Base-by-base conservation (phyloP, 2,797 vertebrate genomes). In the Microtus obscurus region DNA sequence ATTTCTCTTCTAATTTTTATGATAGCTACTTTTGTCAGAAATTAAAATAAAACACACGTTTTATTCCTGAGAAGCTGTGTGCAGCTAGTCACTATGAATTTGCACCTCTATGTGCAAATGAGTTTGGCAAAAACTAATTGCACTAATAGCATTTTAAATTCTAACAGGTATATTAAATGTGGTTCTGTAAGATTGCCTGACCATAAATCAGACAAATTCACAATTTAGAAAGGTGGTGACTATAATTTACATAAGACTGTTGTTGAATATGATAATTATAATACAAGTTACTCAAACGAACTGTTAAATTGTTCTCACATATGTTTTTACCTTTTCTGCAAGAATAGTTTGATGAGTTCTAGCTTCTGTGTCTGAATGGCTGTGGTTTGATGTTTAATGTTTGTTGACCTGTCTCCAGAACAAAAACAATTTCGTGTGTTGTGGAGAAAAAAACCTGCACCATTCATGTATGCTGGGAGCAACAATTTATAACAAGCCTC, bases 91-190 rank as follows among this genome's bases (percentile, higher is more conserved):
- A 67, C 63, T 63, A 94, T 45, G 48, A 90, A 86, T 81, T 81
- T 77, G 17, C 31, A 77, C 56, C 76, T 79, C 34, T 27, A 65
- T 29, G 53, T 51, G 19, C 27, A 92, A 59, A 86, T 61, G 25
- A 85, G 59, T 69, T 89, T 82, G 71, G 37, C 77, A 95, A 80
- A 96, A 93, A 82, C 53, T 67, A 82, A 91, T 88, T 90, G 79
- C 34, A 74, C 43, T 71, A 23, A 80, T 92, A 83, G 63, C 67
- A 91, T 92, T 81, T 93, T 53, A 76, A 91, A 79, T 34, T 69
- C 51, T 85, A 79, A 40, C 69, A 56, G 67, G 78, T 94, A 48
- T 73, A 86, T 59, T 90, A 91, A 91, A 90, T 78, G 74, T 88
- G 78, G 61, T 16, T 89, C 51, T 87, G 79, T 27, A 43, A 59